phyloP scores from a whole-genome alignment of 1,140 invertebrate species.

The Pseudomyrmex concolor region DNA sequence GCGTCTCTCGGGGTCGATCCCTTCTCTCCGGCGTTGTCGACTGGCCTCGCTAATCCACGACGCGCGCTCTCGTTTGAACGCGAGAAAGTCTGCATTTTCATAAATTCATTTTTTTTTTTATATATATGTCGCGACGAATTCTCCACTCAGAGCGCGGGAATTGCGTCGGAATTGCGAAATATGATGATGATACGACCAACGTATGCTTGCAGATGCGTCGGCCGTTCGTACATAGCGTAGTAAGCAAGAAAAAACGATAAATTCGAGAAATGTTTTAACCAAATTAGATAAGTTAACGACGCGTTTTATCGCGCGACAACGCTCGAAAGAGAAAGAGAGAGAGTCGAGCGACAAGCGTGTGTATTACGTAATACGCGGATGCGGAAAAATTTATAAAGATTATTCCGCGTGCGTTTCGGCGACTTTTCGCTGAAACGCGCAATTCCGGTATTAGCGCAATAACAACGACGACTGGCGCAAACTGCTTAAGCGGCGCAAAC shows the following conservation, averaged over 20 bases:
- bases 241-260: slow-evolving; percentile 20
- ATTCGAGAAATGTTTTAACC: slow-evolving; percentile 42
- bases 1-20: slow-evolving; percentile 31
- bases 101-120: slow-evolving; percentile 2
- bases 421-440: slow-evolving; percentile 17
- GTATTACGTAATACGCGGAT: neutral
- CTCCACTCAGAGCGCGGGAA: slow-evolving; percentile 1
- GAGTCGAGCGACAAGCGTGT: too few relatives aligned
- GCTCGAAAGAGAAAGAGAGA: neutral
- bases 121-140: neutral
- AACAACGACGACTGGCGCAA: slow-evolving; percentile 1
- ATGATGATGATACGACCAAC: neutral
- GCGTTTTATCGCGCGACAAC: slow-evolving; percentile 32
- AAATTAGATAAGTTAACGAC: slow-evolving; percentile 50
- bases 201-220: neutral
- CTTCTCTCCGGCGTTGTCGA: neutral
- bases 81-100: slow-evolving; percentile 21
- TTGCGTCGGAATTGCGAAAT: neutral
- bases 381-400: slow-evolving; percentile 36
- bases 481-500: slow-evolving; percentile 28
- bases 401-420: slow-evolving; percentile 16
- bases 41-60: neutral
- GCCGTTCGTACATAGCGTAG: neutral
- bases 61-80: neutral
- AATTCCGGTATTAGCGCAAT: slow-evolving; percentile 37